phyloP scores from a whole-genome alignment of 1,140 invertebrate species.

The Lysiphlebus fabarum region DNA sequence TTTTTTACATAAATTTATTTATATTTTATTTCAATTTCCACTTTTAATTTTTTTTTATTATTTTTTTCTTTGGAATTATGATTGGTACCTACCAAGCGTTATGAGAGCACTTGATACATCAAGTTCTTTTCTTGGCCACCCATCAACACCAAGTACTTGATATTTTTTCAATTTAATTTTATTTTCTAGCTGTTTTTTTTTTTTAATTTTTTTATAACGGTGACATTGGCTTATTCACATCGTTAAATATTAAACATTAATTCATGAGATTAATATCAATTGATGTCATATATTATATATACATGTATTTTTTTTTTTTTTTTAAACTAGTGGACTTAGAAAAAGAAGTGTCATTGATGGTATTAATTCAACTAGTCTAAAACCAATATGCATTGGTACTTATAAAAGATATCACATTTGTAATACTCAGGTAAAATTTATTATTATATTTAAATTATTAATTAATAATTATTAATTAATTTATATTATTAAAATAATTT shows the following conservation, averaged over 20 bases:
- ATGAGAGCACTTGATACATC: not conserved
- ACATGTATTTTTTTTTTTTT: slow-evolving; percentile 19
- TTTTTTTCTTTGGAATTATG: slow-evolving; percentile 13
- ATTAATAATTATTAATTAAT: too few relatives aligned
- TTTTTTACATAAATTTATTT: not conserved
- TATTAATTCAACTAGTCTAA: slow-evolving; percentile 35
- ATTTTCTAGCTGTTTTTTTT: not conserved
- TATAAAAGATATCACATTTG: slow-evolving; percentile 69
- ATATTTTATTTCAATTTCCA: slow-evolving; percentile 20
- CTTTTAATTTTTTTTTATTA: not conserved
- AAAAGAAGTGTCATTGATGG: slow-evolving; percentile 40
- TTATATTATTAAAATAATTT: slow-evolving; percentile 33
- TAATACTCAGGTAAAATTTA: slow-evolving; percentile 63
- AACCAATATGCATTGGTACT: slow-evolving; percentile 62
- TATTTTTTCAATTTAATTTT: not conserved
- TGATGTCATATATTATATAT: too few relatives aligned
- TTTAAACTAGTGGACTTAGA: slow-evolving; percentile 41
- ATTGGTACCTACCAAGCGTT: slow-evolving; percentile 19
- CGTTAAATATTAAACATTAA: slow-evolving; percentile 1
- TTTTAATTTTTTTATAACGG: slow-evolving; percentile 10
- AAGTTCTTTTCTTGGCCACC: slow-evolving; percentile 14
- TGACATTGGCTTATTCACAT: not conserved
- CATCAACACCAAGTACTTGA: not conserved
- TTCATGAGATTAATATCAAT: too few relatives aligned
- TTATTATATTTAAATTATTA: too few relatives aligned